Conservation (phyloP, 2,797 vertebrate genomes). For the Notolepis coatsorum region DNA sequence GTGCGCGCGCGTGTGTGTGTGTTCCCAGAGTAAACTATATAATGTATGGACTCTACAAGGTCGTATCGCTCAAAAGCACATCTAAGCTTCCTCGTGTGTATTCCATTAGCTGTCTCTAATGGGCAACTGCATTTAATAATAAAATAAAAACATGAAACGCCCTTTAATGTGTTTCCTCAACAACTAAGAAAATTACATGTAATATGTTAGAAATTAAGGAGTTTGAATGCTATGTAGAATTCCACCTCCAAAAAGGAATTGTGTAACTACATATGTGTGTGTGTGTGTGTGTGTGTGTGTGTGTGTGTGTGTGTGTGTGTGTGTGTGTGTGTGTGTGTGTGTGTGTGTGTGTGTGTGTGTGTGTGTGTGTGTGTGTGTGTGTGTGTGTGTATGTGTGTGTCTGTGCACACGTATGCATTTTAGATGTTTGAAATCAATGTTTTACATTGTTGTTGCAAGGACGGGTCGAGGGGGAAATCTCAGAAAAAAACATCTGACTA, state of each 20-base stretch:
- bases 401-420: conserved; percentile 21
- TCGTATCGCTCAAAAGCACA: conserved; percentile 50
- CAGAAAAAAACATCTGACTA: conserved; percentile 39
- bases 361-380: conserved; percentile 28
- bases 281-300: background rate
- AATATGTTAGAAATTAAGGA: no score
- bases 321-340: background rate
- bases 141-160: no score
- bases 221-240: no score
- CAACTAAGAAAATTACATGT: no score
- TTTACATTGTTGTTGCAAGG: conserved; percentile 57
- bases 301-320: background rate
- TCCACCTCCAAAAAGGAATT: no score
- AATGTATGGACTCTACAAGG: conserved; percentile 44
- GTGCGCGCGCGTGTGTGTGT: background rate
- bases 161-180: conserved; percentile 22
- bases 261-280: background rate
- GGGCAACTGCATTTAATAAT: conserved; percentile 25
- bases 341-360: conserved; percentile 8
- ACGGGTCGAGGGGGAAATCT: conserved; percentile 41
- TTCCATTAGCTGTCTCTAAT: conserved; percentile 45
- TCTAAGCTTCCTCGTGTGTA: conserved; percentile 31
- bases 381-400: conserved; percentile 15
- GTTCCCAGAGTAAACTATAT: conserved; percentile 2
- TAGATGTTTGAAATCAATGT: conserved; percentile 58